These are phyloP conservation scores for Sakesphorus luctuosus DNA, from an alignment of 2,113 vertebrate genomes.

Conservation along the genomic window DNA sequence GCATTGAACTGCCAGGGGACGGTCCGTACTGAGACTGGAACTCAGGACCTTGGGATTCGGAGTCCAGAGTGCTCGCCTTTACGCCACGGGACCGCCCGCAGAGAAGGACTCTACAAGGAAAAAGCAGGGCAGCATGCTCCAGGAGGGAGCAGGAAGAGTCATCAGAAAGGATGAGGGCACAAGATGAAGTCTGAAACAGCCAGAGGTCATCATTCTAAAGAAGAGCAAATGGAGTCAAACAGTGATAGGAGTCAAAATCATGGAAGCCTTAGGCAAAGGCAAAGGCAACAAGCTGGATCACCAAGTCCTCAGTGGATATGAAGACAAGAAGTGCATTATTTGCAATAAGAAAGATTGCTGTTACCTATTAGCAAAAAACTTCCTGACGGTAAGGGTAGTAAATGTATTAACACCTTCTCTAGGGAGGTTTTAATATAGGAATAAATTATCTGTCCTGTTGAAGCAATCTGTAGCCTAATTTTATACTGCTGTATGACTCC, in stretches of 20 bases:
- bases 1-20: too few relatives aligned
- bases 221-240: neutral
- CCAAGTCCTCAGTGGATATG: neutral
- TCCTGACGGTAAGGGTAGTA: neutral
- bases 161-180: neutral
- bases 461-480: neutral
- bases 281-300: neutral
- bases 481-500: neutral
- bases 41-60: too few relatives aligned
- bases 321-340: neutral
- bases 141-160: neutral
- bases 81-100: too few relatives aligned
- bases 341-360: neutral
- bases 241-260: neutral
- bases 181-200: neutral
- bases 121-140: neutral
- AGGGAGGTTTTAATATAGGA: neutral
- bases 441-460: neutral
- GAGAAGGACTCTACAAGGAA: too few relatives aligned
- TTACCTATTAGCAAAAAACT: neutral
- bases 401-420: neutral
- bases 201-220: neutral
- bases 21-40: too few relatives aligned
- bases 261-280: rapidly evolving
- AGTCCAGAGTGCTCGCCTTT: too few relatives aligned